Evolutionary conservation across 2,113 vertebrate species (phyloP), one percentile per base, ranked within the genome.

Genomic region (Caranx melampygus): DNA sequence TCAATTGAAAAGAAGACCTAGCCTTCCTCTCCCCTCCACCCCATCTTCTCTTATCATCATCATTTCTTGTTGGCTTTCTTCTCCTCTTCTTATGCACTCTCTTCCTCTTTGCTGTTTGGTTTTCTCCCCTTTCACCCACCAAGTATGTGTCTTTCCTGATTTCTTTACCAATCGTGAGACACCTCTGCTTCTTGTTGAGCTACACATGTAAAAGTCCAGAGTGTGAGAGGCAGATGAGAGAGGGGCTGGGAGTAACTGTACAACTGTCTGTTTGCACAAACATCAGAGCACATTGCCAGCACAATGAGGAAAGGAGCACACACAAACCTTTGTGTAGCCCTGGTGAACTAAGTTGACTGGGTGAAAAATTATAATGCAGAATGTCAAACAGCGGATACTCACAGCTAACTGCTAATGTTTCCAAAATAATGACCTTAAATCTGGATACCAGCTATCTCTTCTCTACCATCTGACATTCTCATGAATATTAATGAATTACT

Each of bases 341-440:
- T 58, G 54, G 40, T 60, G 83, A 77, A 83, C 69, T 45, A 75
- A 78, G 66, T 78, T 67, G 82, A 78, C 60, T 66, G 54, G 68
- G 63, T 77, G 64, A 87, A 88, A 78, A 86, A 86, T 87, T 78
- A 84, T 57, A 64, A 80, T 47, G 54, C 72, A 78, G 72, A 78
- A 78, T 73, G 84, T 61, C 78, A 84, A 81, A 79, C 59, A 78
- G 82, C 87, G 83, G 82, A 83, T 80, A 86, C 72, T 82, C 59
- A 44, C 3, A 35, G 69, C 77, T 71, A 78, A 72, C 47, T 58
- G 45, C 34, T 40, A 60, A 79, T 80, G 71, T 90, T 81, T 84
- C 59, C 37, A 61, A 82, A 84, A 65, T 87, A 62, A 78, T 75
- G 37, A 82, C 68, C 47, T 21, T 71, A 82, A 83, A 84, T 79